phyloP scores from a whole-genome alignment of 2,888 invertebrate species.

The Orchestes rusci region DNA sequence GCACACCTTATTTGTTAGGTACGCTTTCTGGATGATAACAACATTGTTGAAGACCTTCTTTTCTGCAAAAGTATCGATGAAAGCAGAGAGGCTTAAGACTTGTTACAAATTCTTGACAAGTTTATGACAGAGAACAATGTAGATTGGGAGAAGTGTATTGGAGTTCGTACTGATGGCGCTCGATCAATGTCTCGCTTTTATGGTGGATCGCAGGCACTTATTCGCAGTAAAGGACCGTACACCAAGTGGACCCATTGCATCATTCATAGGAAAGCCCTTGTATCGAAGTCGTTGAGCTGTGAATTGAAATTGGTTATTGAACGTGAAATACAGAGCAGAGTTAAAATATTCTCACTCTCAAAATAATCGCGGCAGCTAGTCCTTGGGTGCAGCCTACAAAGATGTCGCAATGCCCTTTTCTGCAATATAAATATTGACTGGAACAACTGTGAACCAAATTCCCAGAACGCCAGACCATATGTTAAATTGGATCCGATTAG shows the following conservation, averaged over 20 bases:
- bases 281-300: constrained; percentile 7
- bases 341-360: no score
- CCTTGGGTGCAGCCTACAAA: no score
- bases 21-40: constrained; percentile 16
- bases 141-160: constrained; percentile 16
- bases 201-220: constrained; percentile 16
- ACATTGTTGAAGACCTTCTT: no score
- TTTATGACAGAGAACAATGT: constrained; percentile 22
- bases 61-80: no score
- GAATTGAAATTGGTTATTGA: constrained; percentile 12
- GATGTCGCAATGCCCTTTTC: no score
- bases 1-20: constrained; percentile 13
- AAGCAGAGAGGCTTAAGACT: constrained; percentile 12
- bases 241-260: constrained; percentile 22
- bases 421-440: no score
- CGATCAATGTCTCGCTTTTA: constrained; percentile 8
- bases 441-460: no score
- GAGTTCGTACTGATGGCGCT: constrained; percentile 16
- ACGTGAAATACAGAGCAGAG: no score
- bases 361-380: no score
- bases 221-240: constrained; percentile 20
- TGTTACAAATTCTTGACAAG: constrained; percentile 25
- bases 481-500: no score
- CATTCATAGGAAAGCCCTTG: constrained; percentile 19
- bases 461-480: no score